A percentile compares a stretch with the other conserved stretches of the same genome.
Evolutionary conservation across 2,113 vertebrate species (phyloP).

Genomic region (Dendrocopos noguchii): DNA sequence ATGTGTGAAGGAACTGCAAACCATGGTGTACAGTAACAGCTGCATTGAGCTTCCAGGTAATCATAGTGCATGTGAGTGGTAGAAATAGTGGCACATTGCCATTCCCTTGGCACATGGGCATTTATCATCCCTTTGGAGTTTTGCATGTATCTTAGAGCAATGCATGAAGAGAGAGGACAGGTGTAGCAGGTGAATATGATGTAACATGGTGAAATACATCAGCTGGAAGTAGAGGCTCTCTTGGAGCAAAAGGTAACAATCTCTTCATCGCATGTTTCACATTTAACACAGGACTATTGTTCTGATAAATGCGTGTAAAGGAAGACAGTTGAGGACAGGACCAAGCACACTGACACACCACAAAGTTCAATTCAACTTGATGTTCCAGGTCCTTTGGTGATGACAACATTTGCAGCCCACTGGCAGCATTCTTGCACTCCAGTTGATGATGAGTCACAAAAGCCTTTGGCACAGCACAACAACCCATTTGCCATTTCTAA

Average conservation of each 20-base stretch:
- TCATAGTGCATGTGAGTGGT: neutral
- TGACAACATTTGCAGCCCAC: neutral
- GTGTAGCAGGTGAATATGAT: neutral
- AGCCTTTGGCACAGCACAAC: neutral
- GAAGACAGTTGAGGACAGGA: neutral
- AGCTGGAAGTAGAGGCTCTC: neutral
- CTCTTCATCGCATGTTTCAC: neutral
- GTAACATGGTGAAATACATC: neutral
- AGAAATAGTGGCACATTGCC: neutral
- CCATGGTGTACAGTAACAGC: accelerated
- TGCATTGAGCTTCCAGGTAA: neutral
- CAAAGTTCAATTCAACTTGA: neutral
- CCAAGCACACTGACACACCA: too few species aligned
- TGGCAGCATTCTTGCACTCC: neutral
- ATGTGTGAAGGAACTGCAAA: accelerated
- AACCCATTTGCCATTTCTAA: neutral
- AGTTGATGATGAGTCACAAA: neutral
- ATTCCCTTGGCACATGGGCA: neutral
- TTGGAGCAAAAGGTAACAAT: neutral
- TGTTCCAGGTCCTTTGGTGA: neutral
- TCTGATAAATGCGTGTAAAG: neutral
- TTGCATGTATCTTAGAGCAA: neutral
- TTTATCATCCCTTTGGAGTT: neutral
- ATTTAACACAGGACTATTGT: neutral
- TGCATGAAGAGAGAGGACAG: neutral